Conservation (phyloP, 2,113 vertebrate species). For the Nothocercus julius region DNA sequence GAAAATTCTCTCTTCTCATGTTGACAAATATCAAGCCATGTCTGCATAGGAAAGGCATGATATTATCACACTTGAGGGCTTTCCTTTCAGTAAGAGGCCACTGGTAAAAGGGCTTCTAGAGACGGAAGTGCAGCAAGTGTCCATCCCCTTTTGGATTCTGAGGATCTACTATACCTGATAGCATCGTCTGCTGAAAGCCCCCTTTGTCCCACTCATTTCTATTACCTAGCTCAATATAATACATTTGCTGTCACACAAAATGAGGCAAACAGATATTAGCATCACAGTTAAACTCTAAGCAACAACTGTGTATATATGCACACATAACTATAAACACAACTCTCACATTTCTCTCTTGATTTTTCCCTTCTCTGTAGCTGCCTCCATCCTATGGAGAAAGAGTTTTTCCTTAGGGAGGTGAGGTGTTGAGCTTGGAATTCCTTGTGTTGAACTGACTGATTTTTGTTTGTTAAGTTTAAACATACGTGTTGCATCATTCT, state of each 20-base stretch:
- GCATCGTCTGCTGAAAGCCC: neutral
- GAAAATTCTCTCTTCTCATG: neutral
- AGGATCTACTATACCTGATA: neutral
- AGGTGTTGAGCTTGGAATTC: neutral
- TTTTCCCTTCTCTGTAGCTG: neutral
- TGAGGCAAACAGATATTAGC: neutral
- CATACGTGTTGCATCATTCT: neutral
- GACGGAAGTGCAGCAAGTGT: fast-evolving
- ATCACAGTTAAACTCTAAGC: neutral
- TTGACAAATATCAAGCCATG: neutral
- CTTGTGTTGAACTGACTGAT: neutral
- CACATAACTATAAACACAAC: neutral
- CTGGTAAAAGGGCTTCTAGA: neutral
- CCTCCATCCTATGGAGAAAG: neutral
- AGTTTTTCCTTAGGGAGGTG: neutral
- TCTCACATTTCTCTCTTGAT: neutral
- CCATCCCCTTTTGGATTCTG: neutral
- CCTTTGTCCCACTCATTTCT: neutral
- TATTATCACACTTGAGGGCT: neutral
- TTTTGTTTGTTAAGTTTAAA: neutral
- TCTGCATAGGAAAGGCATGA: fast-evolving
- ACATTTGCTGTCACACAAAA: neutral
- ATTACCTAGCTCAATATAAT: neutral
- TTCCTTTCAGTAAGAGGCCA: neutral
- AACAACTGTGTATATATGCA: no score